Base-by-base conservation (phyloP, 2,888 invertebrate species). In the Xanthia icteritia region DNA sequence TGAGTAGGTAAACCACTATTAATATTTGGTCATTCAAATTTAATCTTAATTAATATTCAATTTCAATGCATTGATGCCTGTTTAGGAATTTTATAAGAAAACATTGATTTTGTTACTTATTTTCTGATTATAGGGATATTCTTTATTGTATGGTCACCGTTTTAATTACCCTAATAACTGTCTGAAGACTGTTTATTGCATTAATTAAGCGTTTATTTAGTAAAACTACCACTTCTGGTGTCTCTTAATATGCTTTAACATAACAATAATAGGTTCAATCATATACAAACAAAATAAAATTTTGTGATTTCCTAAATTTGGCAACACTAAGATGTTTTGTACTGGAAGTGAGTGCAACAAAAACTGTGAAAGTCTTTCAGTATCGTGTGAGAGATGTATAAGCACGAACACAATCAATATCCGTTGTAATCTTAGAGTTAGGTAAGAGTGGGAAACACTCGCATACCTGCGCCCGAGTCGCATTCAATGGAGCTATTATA, bases 391-490 rank as follows among this genome's bases (percentile, higher is more conserved):
- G 93, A 93, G 91, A 93, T 90, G 91, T 92, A 31, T 31, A 93
- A 92, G 90, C 85, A 88, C 89, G 84, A 92, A 88, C 88, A 95
- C 94, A 96, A 95, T 95, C 94, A 90, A 95, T 96, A 96, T 96
- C 95, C 95, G 95, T 92, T 94, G 94, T 94, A 92, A 94, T 93
- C 90, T 89, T 90, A 89, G 89, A 88, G 93, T 96, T 95, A 94
- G 92, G 93, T 95, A 95, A 95, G 91, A 94, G 86, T 93, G 93
- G 90, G 86, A 93, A 93, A 95, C 92, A 92, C 92, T 91, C 87
- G 85, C 91, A 90, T 91, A 93, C 83, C 78, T 92, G 90, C 80
- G 61, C 73, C 61, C 51, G 75, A 89, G 89, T 88, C 86, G 89
- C 90, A 91, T 92, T 94, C 91, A 93, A 93, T 93, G 86, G 86